phyloP scores from a whole-genome alignment of 2,797 vertebrate genomes.

The Diglossa cyanea region DNA sequence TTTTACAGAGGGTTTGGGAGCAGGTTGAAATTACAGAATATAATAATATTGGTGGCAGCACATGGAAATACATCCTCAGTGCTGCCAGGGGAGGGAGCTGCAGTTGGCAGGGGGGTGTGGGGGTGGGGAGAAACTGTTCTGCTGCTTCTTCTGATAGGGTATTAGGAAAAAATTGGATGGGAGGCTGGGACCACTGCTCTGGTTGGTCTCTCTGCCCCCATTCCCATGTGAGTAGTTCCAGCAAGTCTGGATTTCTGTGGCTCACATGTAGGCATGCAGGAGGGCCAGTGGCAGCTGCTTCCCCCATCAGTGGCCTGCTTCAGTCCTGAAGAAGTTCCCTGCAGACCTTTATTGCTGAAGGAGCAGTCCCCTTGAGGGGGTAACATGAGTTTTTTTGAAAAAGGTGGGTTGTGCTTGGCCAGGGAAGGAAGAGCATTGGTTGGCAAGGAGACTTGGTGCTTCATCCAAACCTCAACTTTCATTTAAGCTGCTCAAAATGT shows the following conservation, averaged over 20 bases:
- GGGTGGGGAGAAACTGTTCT: accelerated
- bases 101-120: not conserved
- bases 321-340: not conserved
- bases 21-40: not conserved
- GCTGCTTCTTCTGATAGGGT: not conserved
- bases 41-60: not conserved
- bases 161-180: not conserved
- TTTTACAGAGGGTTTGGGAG: not conserved
- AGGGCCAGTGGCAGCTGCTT: not conserved
- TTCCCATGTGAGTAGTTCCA: not conserved
- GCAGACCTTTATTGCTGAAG: not conserved
- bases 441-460: not conserved
- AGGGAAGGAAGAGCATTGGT: not conserved
- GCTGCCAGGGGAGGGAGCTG: not conserved
- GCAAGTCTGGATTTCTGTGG: not conserved
- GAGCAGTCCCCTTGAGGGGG: not conserved
- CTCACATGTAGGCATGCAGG: accelerated
- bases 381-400: not conserved
- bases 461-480: not conserved
- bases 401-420: not conserved
- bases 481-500: not conserved
- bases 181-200: not conserved
- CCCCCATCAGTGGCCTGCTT: not conserved
- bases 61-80: not conserved
- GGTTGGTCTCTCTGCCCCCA: accelerated